phyloP scores from a whole-genome alignment of 2,888 invertebrate species.

The Diabrotica balteata region DNA sequence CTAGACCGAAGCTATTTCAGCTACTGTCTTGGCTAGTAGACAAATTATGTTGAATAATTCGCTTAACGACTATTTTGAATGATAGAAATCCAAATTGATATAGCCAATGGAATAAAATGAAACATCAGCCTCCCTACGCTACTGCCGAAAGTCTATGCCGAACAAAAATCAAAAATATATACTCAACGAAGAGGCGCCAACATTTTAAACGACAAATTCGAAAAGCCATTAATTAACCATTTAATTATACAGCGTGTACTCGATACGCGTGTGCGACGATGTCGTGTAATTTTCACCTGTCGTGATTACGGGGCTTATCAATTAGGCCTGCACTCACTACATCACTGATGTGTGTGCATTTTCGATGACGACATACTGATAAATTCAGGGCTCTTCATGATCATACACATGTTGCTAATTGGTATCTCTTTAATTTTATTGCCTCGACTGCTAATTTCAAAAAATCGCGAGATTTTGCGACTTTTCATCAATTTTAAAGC shows the following conservation, averaged over 20 bases:
- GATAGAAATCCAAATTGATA: too few relatives aligned
- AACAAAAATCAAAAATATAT: neutral
- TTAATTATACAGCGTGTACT: constrained; percentile 51
- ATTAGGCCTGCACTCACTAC: constrained; percentile 42
- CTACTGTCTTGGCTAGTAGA: too few relatives aligned
- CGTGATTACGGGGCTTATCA: constrained; percentile 50
- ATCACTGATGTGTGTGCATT: constrained; percentile 25
- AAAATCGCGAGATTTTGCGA: neutral
- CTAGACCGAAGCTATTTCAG: too few relatives aligned
- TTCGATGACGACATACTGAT: constrained; percentile 25
- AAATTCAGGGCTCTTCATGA: constrained; percentile 20
- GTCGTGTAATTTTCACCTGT: constrained; percentile 47
- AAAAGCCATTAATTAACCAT: constrained; percentile 55
- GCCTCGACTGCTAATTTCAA: neutral
- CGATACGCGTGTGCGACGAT: constrained; percentile 47
- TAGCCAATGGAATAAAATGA: too few relatives aligned
- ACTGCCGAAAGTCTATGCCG: too few relatives aligned
- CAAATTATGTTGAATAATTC: too few relatives aligned
- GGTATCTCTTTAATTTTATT: constrained; percentile 2
- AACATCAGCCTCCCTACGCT: too few relatives aligned
- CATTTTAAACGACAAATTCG: constrained; percentile 54
- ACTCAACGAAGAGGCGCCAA: constrained; percentile 38
- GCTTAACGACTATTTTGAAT: too few relatives aligned
- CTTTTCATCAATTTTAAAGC: constrained; percentile 3
- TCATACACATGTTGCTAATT: constrained; percentile 10